Evolutionary conservation across 2,888 invertebrate genomes (phyloP).

Genomic region (Leptinotarsa tumamoca): DNA sequence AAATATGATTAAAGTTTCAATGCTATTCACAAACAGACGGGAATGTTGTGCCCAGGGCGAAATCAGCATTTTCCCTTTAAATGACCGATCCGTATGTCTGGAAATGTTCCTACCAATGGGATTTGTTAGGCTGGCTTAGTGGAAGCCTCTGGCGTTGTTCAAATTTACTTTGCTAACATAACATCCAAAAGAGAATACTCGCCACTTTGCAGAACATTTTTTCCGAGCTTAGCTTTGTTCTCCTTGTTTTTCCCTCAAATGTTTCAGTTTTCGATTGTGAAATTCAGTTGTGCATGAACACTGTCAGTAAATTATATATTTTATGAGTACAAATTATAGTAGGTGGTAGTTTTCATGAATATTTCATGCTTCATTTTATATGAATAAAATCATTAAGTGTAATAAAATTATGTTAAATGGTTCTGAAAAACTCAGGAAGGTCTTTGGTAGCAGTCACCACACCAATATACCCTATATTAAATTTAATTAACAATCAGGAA

Average conservation of each 20-base stretch:
- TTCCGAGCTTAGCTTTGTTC: slow-evolving; percentile 3
- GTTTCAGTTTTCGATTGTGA: background rate
- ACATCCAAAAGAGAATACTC: slow-evolving; percentile 14
- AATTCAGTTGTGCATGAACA: background rate
- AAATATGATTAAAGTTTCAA: background rate
- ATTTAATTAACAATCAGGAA: too few relatives aligned
- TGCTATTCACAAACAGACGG: background rate
- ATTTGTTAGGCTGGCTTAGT: slow-evolving; percentile 8
- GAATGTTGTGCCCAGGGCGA: background rate
- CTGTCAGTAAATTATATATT: background rate
- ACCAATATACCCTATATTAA: too few relatives aligned
- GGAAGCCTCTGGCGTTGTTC: slow-evolving; percentile 16
- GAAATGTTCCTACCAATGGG: slow-evolving; percentile 5
- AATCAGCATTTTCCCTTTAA: slow-evolving; percentile 6
- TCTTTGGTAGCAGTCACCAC: too few relatives aligned
- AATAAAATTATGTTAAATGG: too few relatives aligned
- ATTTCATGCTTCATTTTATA: background rate
- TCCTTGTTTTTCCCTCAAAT: slow-evolving; percentile 4
- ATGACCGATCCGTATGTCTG: slow-evolving; percentile 3
- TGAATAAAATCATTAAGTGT: too few relatives aligned
- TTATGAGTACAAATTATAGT: background rate
- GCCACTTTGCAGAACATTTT: slow-evolving; percentile 16
- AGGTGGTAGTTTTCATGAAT: background rate
- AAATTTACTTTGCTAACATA: slow-evolving; percentile 25
- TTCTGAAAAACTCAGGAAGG: too few relatives aligned